phyloP scores from a whole-genome alignment of 2,888 invertebrate genomes.

The Mactromeris polynyma region DNA sequence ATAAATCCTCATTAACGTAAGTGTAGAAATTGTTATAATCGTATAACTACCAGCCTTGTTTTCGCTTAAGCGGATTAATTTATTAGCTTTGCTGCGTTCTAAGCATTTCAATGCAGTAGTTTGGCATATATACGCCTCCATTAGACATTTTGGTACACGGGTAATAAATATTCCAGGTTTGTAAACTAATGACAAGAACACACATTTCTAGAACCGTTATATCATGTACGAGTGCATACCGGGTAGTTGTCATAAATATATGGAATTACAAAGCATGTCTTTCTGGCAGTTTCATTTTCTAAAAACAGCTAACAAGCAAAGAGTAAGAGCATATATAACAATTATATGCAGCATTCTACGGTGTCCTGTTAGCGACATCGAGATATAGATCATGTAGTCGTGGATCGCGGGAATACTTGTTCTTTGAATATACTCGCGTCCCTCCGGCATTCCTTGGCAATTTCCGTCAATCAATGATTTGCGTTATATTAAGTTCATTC shows the following conservation, averaged over 20 bases:
- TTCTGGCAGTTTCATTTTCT: constrained; percentile 9
- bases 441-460: no score
- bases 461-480: no score
- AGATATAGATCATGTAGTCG: neutral
- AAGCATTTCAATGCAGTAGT: neutral
- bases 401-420: neutral
- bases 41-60: neutral
- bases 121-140: constrained; percentile 4
- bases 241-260: constrained; percentile 10
- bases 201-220: neutral
- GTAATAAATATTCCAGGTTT: neutral
- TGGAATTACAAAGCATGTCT: constrained; percentile 11
- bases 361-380: neutral
- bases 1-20: neutral
- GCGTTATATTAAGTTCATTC: no score
- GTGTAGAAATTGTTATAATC: neutral
- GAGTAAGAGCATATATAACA: neutral
- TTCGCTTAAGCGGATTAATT: neutral
- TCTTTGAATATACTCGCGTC: no score
- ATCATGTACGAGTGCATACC: neutral
- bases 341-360: neutral
- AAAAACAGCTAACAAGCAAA: neutral
- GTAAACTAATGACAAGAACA: neutral
- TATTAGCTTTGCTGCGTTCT: neutral
- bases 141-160: constrained; percentile 1